phyloP scores from a whole-genome alignment of 1,140 invertebrate genomes.

The Aphis craccivora region DNA sequence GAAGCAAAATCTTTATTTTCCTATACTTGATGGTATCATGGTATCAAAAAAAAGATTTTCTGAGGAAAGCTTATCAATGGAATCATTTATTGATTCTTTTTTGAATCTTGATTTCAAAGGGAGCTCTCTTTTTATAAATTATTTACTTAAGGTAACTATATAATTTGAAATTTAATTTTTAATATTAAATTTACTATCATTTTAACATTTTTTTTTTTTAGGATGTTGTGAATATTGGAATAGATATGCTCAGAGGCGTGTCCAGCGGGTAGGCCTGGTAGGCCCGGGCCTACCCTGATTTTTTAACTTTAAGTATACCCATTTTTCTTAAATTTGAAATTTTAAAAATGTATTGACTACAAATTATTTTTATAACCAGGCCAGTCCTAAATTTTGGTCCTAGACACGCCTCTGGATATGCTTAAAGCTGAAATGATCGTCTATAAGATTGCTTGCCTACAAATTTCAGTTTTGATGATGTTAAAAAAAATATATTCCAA shows the following conservation, averaged over 20 bases:
- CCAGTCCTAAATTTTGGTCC: too few relatives aligned
- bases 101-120: conserved; percentile 13
- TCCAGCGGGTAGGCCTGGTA: too few relatives aligned
- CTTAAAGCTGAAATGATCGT: too few relatives aligned
- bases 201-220: conserved; percentile 2
- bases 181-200: not conserved
- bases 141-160: conserved; percentile 1
- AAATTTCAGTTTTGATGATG: too few relatives aligned
- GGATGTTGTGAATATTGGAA: not conserved
- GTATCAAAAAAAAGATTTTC: not conserved
- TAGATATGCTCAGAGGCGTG: conserved; percentile 20
- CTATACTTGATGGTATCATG: not conserved
- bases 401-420: too few relatives aligned
- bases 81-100: not conserved
- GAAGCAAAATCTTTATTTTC: not conserved
- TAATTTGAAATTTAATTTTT: conserved; percentile 1
- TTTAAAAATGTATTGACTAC: too few relatives aligned
- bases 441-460: too few relatives aligned
- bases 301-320: too few relatives aligned
- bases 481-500: too few relatives aligned
- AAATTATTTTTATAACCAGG: too few relatives aligned
- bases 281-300: too few relatives aligned
- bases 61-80: not conserved
- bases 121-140: not conserved
- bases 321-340: too few relatives aligned